Conservation (phyloP, 1,140 invertebrate species). For the Drosophila pseudoobscura region DNA sequence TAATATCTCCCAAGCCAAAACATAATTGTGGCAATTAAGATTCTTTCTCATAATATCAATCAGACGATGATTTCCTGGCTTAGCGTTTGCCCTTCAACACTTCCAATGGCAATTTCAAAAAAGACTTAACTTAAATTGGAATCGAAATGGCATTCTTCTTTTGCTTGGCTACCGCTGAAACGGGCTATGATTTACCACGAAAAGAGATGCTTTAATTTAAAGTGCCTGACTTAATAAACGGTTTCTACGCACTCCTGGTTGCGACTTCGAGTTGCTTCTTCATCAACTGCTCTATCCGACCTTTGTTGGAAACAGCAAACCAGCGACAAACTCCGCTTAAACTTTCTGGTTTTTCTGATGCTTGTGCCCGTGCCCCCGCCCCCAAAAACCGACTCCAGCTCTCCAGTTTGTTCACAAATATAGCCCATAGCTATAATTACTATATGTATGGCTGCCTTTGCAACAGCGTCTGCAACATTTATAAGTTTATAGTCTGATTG, state of each 20-base stretch:
- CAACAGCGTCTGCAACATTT: slow-evolving; percentile 74
- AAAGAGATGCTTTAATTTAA: slow-evolving; percentile 28
- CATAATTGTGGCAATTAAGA: background rate
- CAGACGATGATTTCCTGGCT: background rate
- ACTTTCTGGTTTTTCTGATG: slow-evolving; percentile 53
- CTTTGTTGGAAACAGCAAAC: slow-evolving; percentile 17
- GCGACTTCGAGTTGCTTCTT: slow-evolving; percentile 14
- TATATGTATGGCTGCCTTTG: slow-evolving; percentile 73
- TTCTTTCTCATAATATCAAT: background rate
- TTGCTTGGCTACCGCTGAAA: slow-evolving; percentile 44
- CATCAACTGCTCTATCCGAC: slow-evolving; percentile 26
- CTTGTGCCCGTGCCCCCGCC: background rate
- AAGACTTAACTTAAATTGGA: background rate
- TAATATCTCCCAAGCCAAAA: too few relatives aligned
- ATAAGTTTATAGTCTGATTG: slow-evolving; percentile 81
- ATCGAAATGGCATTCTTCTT: slow-evolving; percentile 20
- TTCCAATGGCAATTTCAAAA: background rate
- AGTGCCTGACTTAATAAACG: slow-evolving; percentile 52
- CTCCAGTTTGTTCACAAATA: slow-evolving; percentile 55
- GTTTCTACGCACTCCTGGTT: slow-evolving; percentile 13
- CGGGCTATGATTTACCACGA: slow-evolving; percentile 28
- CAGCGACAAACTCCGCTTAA: slow-evolving; percentile 55
- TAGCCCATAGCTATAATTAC: slow-evolving; percentile 74
- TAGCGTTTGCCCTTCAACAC: too few relatives aligned
- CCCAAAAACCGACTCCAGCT: slow-evolving; percentile 13